Evolutionary conservation across 2,113 vertebrate species (phyloP).

Genomic region (Macaca mulatta): DNA sequence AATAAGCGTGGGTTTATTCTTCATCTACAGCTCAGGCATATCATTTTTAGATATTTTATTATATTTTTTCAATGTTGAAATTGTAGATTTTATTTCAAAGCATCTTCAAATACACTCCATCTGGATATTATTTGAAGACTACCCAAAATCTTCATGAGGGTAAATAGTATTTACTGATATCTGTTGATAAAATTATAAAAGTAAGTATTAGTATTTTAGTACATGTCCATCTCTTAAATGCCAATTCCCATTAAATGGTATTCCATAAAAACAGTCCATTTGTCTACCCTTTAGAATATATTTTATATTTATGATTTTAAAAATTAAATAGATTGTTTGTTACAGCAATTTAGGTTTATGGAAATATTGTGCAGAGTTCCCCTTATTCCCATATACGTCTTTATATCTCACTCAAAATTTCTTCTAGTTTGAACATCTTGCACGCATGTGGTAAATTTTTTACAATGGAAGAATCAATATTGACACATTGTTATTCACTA

Average conservation of each 20-base stretch:
- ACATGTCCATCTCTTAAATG: slow-evolving; percentile 64
- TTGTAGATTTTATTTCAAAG: slow-evolving; percentile 52
- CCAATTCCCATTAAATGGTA: slow-evolving; percentile 62
- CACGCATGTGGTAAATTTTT: background rate
- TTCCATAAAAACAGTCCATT: background rate
- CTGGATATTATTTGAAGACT: slow-evolving; percentile 41
- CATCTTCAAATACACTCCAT: background rate
- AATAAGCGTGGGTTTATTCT: background rate
- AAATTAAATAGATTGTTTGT: background rate
- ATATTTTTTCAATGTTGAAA: background rate
- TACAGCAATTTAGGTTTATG: background rate
- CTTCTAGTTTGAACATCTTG: background rate
- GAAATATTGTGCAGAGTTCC: background rate
- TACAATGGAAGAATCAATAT: background rate
- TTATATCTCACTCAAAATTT: background rate
- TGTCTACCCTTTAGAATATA: background rate
- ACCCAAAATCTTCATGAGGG: slow-evolving; percentile 31
- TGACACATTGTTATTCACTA: background rate
- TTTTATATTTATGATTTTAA: background rate
- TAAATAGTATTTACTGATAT: slow-evolving; percentile 39
- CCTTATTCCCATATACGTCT: background rate
- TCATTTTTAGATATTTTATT: background rate
- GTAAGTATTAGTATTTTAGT: background rate
- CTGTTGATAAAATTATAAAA: slow-evolving; percentile 61
- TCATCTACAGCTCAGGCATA: background rate